phyloP scores from a whole-genome alignment of 92 coral and sea anemone genomes.

The Bergia sp. region DNA sequence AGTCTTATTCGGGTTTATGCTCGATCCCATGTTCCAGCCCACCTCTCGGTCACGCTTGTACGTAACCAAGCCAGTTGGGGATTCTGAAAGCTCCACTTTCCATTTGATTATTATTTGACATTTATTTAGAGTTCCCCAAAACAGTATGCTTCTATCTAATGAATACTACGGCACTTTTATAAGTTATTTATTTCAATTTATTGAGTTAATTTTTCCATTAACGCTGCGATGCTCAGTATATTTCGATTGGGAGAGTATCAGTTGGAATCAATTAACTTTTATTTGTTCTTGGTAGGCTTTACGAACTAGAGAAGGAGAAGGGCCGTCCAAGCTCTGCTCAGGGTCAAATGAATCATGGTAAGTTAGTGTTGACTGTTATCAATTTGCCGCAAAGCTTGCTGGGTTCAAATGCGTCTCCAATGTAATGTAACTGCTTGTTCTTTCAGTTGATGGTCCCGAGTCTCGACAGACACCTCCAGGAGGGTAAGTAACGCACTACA shows the following conservation, averaged over 20 bases:
- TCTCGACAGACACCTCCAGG: slow-evolving; percentile 25
- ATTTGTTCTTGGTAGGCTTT: slow-evolving; percentile 47
- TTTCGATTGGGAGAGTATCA: background rate
- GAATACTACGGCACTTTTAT: no score
- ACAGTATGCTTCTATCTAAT: no score
- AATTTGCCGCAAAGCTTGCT: background rate
- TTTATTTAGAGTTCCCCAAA: no score
- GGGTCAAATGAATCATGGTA: slow-evolving; percentile 53
- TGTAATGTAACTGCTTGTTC: background rate
- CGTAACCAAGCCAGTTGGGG: no score
- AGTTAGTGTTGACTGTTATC: background rate
- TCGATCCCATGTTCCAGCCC: no score
- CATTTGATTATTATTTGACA: no score
- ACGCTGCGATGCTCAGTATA: no score
- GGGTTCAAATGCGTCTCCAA: background rate
- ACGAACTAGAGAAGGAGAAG: slow-evolving; percentile 60
- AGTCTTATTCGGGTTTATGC: no score
- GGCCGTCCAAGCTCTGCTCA: slow-evolving; percentile 62
- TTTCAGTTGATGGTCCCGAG: slow-evolving; percentile 33
- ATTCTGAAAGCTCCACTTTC: no score
- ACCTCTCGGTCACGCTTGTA: no score
- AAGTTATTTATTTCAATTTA: no score
- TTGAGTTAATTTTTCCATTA: no score
- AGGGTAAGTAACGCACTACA: background rate
- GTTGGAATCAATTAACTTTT: background rate